Evolutionary conservation across 2,888 invertebrate species (phyloP).

Genomic region (Drosophila nigricruria): DNA sequence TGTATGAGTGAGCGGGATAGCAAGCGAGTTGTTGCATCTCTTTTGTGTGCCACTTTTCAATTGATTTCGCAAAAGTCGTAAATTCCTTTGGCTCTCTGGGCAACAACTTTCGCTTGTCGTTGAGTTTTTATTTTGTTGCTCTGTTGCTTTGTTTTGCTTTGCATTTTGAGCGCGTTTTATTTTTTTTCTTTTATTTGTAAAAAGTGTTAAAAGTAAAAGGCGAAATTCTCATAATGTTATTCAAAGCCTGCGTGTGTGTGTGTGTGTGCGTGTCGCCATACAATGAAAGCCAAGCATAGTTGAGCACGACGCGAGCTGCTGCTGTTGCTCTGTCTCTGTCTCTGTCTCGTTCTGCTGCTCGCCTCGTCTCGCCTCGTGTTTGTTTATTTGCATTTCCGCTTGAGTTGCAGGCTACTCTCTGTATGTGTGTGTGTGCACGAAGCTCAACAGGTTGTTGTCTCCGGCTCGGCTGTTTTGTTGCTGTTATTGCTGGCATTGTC

Average conservation of each 20-base stretch:
- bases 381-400: constrained; percentile 82
- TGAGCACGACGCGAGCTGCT: constrained; percentile 69
- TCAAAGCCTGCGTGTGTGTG: constrained; percentile 57
- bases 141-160: constrained; percentile 51
- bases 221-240: constrained; percentile 78
- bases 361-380: constrained; percentile 69
- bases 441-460: constrained; percentile 77
- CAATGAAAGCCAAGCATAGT: constrained; percentile 56
- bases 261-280: constrained; percentile 41
- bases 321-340: constrained; percentile 44
- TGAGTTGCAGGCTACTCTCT: constrained; percentile 70
- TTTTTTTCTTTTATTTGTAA: constrained; percentile 44
- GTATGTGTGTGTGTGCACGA: constrained; percentile 30
- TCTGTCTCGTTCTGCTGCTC: constrained; percentile 48
- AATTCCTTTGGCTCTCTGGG: constrained; percentile 68
- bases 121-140: constrained; percentile 37
- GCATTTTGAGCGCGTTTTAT: constrained; percentile 47
- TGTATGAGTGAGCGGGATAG: background rate
- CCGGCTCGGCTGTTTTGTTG: constrained; percentile 46
- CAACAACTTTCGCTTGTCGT: constrained; percentile 71
- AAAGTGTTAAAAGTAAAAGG: constrained; percentile 73
- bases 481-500: constrained; percentile 57
- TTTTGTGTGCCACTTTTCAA: constrained; percentile 69
- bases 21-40: constrained; percentile 19
- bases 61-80: constrained; percentile 79